Conservation (phyloP, 2,797 vertebrate species). For the Phoxinus dragarum region DNA sequence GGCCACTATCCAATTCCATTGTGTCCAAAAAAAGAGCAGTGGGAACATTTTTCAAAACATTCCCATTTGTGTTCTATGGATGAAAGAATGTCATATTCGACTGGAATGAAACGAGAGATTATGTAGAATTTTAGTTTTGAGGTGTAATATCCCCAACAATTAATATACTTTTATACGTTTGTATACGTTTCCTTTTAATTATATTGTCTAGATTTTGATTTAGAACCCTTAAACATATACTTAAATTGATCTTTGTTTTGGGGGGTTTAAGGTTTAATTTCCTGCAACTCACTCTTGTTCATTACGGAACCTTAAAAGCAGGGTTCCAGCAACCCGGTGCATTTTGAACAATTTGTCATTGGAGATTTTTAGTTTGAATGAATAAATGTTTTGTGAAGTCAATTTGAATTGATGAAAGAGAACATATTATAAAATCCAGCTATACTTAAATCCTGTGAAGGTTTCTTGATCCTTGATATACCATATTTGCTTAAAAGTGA, state of each 20-base stretch:
- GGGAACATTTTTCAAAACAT: slow-evolving; percentile 2
- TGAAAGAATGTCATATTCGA: not conserved
- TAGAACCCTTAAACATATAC: not conserved
- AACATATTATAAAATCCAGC: not conserved
- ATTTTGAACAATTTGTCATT: not conserved
- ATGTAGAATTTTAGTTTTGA: not conserved
- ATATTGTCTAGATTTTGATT: not conserved
- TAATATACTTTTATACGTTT: not conserved
- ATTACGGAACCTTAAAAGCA: not conserved
- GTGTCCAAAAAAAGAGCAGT: not conserved
- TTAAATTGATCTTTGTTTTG: not conserved
- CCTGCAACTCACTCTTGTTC: not conserved
- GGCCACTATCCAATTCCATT: not conserved
- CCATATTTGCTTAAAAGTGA: not conserved
- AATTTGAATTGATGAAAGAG: not conserved
- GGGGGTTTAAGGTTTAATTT: not conserved
- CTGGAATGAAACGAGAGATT: not conserved
- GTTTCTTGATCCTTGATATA: not conserved
- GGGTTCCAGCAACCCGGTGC: not conserved
- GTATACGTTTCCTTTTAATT: not conserved
- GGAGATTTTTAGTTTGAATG: not conserved
- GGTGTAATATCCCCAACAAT: not conserved
- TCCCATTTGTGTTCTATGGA: not conserved
- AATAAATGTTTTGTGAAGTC: not conserved
- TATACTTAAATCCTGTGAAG: not conserved